These are phyloP conservation scores for Halictus rubicundus DNA, from an alignment of 1,140 invertebrate species.

Conservation along the genomic window DNA sequence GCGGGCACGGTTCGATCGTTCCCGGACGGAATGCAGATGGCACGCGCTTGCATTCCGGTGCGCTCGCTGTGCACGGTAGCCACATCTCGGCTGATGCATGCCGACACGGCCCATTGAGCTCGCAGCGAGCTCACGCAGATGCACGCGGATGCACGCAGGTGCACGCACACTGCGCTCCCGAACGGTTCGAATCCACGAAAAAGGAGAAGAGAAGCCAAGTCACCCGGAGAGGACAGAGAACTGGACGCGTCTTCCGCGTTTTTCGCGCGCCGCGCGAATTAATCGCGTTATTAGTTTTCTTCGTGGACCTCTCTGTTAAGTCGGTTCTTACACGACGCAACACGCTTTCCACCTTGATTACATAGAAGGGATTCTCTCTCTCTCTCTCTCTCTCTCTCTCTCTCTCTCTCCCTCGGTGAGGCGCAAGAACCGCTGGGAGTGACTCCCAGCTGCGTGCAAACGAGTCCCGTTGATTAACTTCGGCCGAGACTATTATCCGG, in stretches of 20 bases:
- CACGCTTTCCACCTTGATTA: background rate
- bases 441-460: background rate
- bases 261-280: background rate
- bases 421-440: background rate
- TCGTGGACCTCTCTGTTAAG: background rate
- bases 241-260: background rate
- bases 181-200: constrained; percentile 32
- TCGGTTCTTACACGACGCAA: background rate
- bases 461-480: constrained; percentile 32
- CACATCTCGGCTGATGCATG: constrained; percentile 51
- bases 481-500: constrained; percentile 16
- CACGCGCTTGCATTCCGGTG: constrained; percentile 46
- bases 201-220: background rate
- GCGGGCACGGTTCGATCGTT: background rate
- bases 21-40: background rate
- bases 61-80: constrained; percentile 20
- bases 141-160: constrained; percentile 1
- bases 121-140: constrained; percentile 38
- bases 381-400: too few relatives aligned
- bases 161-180: constrained; percentile 5
- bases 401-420: too few relatives aligned
- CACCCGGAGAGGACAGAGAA: too few relatives aligned
- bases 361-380: too few relatives aligned
- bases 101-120: constrained; percentile 59
- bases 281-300: background rate